Conservation (phyloP, 2,113 vertebrate genomes). For the Cynoglossus semilaevis region DNA sequence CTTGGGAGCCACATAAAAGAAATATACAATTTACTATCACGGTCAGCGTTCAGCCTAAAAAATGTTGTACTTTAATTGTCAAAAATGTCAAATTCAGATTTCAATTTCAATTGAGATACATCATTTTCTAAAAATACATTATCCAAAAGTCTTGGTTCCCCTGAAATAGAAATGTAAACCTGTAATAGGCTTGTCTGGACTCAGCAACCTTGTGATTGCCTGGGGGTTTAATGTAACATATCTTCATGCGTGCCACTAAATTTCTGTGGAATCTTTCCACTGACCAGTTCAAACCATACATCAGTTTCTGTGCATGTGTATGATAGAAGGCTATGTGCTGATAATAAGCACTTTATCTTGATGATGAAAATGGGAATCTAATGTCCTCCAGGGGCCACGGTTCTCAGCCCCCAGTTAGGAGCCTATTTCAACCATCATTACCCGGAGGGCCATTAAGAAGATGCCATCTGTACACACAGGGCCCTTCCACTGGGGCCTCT, state of each 20-base stretch:
- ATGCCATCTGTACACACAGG: conserved; percentile 61
- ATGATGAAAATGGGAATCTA: conserved; percentile 59
- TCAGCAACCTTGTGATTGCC: conserved; percentile 6
- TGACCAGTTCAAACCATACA: conserved; percentile 13
- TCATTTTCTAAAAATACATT: conserved; percentile 17
- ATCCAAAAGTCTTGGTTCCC: conserved; percentile 28
- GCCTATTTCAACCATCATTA: conserved; percentile 82
- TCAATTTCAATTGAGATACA: no score
- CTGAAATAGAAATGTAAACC: conserved; percentile 29
- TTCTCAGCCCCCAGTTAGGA: conserved; percentile 58
- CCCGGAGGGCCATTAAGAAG: conserved; percentile 76
- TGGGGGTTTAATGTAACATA: conserved; percentile 21
- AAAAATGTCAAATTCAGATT: background rate
- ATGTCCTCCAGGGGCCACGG: conserved; percentile 57
- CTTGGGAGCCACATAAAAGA: no score
- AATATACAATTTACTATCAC: no score
- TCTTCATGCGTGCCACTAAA: conserved; percentile 12
- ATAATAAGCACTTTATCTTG: conserved; percentile 51
- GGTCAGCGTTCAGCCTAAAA: no score
- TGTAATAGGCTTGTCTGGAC: conserved; percentile 11
- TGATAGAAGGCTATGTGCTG: conserved; percentile 3
- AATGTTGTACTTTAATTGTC: no score
- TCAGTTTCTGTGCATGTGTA: background rate
- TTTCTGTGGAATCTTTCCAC: background rate
- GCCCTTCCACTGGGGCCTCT: conserved; percentile 42